Evolutionary conservation across 1,140 invertebrate genomes (phyloP), one percentile per base, ranked within the genome.

Genomic region (Oryzaephilus surinamensis): DNA sequence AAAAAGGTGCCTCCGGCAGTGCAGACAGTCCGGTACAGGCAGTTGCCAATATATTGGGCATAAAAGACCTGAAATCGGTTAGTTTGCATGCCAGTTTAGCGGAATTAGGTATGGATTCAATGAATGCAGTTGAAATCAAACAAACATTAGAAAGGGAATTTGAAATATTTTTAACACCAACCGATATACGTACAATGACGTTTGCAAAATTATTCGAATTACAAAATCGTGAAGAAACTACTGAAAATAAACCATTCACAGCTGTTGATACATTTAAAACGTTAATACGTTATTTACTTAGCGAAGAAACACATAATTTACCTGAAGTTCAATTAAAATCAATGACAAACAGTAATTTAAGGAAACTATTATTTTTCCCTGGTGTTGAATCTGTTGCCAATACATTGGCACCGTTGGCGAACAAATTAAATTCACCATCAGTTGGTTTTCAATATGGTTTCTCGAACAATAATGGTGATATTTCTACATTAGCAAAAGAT

Each of bases 51-150:
- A 78, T 79, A 36, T 70, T 80, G 46, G 64, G 64, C 45, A 37
- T 39, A 8, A 34, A 48, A 8, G 45, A 49, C 24, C 8, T 50
- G 0, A 54, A 51, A 41, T 23, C 35, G 2, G 61, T 85, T 1
- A 77, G 76, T 33, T 57, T 67, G 19, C 68, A 77, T 43, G 65
- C 72, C 38, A 80, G 78, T 0, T 64, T 95, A 2, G 81, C 81
- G 13, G 89, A 94, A 57, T 66, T 87, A 30, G 88, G 88, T 33
- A 79, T 93, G 69, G 88, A 92, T 63, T 89, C 84, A 11, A 73
- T 93, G 54, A 90, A 89, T 82, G 83, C 77, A 10, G 84, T 88
- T 1, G 87, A 92, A 65, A 70, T 82, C 23, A 79, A 79, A 52
- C 79, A 82, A 48, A 68, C 69, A 3, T 54, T 82, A 10, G 77